Evolutionary conservation across 23 tunicate genomes (phyloP).

Genomic region (Styela clava): DNA sequence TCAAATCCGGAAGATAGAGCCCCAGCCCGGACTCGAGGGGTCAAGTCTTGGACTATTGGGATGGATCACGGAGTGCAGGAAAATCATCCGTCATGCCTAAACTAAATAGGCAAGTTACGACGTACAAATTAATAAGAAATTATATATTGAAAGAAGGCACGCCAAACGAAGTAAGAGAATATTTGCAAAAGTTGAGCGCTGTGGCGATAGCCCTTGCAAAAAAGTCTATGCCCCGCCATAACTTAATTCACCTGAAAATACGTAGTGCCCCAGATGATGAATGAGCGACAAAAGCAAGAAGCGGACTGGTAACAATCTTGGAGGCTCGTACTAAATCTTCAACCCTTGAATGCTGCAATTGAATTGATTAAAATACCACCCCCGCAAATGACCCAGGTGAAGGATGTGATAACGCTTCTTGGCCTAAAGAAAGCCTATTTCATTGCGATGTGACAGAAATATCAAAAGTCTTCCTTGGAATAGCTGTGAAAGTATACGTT

Average conservation of each 20-base stretch:
- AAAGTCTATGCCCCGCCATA: no score
- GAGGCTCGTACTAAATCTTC: no score
- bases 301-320: neutral
- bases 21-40: neutral
- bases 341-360: slow-evolving; percentile 11
- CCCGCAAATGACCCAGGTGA: neutral
- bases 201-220: neutral
- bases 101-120: no score
- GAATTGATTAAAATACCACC: neutral
- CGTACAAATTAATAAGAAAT: neutral
- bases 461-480: no score
- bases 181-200: neutral
- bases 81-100: no score
- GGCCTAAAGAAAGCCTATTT: no score
- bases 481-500: no score
- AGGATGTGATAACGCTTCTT: neutral
- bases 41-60: no score
- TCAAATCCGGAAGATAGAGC: neutral
- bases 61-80: no score
- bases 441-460: neutral
- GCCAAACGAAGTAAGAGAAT: neutral
- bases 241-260: neutral
- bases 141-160: neutral
- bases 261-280: neutral
- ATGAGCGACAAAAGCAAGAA: neutral